phyloP scores from a whole-genome alignment of 2,797 vertebrate species.

The Rhynchotus rufescens region DNA sequence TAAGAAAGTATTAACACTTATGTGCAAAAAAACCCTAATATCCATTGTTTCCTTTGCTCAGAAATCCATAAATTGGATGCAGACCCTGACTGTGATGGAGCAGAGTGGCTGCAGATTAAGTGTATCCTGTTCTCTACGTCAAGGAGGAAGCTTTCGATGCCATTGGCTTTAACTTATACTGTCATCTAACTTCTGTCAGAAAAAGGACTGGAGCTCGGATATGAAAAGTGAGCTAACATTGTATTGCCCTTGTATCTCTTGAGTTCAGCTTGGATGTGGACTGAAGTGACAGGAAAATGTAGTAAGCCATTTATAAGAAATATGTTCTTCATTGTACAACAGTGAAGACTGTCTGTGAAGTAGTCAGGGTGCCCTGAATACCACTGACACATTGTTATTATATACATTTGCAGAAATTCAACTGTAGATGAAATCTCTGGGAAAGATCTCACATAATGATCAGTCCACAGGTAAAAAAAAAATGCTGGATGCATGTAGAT shows the following conservation, averaged over 20 bases:
- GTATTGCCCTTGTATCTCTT: neutral
- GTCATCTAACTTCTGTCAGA: neutral
- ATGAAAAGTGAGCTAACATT: neutral
- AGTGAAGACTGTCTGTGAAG: neutral
- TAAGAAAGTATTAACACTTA: neutral
- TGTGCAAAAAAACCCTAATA: neutral
- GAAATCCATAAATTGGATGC: neutral
- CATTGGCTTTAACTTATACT: neutral
- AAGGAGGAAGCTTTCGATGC: neutral
- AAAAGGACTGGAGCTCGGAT: neutral
- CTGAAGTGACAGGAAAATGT: neutral
- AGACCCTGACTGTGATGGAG: neutral
- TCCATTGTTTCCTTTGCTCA: neutral
- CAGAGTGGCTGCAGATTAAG: conserved; percentile 21
- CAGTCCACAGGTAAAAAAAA: neutral
- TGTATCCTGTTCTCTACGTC: neutral
- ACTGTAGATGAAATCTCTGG: neutral
- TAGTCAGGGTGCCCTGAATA: neutral
- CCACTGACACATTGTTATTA: neutral
- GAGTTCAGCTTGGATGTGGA: neutral
- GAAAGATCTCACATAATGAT: neutral
- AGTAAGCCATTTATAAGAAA: neutral
- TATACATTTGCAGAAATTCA: neutral
- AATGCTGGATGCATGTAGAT: neutral
- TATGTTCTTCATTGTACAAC: neutral